Evolutionary conservation across 2,888 invertebrate species (phyloP).

Genomic region (Dione vanillae): DNA sequence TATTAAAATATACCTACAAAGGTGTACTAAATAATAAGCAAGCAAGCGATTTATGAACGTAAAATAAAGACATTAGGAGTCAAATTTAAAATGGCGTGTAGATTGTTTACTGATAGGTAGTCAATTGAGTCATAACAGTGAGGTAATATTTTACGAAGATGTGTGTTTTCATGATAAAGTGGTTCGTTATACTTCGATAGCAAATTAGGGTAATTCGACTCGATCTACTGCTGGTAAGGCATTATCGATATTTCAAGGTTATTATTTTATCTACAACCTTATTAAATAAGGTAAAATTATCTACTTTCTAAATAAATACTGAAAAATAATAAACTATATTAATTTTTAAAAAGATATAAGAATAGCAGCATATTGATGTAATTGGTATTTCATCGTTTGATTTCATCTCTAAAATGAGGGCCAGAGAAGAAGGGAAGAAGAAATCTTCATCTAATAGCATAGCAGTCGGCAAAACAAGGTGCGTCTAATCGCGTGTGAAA

Average conservation of each 20-base stretch:
- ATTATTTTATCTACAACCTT: not conserved
- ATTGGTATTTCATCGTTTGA: constrained; percentile 3
- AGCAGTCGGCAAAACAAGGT: constrained; percentile 59
- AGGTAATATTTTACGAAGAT: constrained; percentile 66
- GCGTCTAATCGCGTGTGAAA: constrained; percentile 72
- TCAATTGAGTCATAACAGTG: constrained; percentile 80
- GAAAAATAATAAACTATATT: not conserved
- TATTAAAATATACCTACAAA: constrained; percentile 47
- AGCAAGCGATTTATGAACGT: constrained; percentile 45
- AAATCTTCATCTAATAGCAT: constrained; percentile 40
- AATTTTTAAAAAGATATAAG: not conserved
- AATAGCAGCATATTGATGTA: not conserved
- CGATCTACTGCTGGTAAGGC: constrained; percentile 67
- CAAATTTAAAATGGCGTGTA: constrained; percentile 18
- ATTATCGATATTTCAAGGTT: constrained; percentile 20
- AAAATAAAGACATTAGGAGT: constrained; percentile 8
- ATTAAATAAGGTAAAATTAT: not conserved
- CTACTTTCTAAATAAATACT: not conserved
- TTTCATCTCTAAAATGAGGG: constrained; percentile 32
- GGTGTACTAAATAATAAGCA: constrained; percentile 24
- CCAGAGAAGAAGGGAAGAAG: constrained; percentile 17
- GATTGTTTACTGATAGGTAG: constrained; percentile 38
- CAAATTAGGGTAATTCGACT: constrained; percentile 66
- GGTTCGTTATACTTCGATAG: constrained; percentile 57
- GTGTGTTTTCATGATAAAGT: constrained; percentile 69